Base-by-base conservation (phyloP, 2,113 vertebrate genomes). In the Alaudala cheleensis region DNA sequence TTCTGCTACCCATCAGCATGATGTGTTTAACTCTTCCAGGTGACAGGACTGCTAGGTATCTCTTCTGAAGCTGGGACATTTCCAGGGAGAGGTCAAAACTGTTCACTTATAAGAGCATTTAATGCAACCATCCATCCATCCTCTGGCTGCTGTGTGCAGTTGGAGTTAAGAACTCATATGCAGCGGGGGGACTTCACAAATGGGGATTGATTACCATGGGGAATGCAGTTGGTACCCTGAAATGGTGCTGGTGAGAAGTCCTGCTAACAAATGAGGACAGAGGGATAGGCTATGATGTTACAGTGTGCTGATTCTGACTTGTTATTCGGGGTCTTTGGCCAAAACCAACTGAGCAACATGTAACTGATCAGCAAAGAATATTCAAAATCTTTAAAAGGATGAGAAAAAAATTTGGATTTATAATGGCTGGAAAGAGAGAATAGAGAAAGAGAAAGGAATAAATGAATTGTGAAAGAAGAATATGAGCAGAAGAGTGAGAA, bases 21-120 rank as follows among this genome's bases (percentile, higher is more conserved):
- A n/a, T 49, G 6, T 31, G 6, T 53, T 92, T 72, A 62, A 39
- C 6, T 2, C n/a, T 88, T 54, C 34, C n/a, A 53, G 44, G 20
- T 57, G 70, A n/a, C 39, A 33, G 25, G 47, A 6, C 21, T 85
- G 40, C 54, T 51, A 76, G 10, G 33, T 64, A 10, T 19, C 21
- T 34, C 23, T 51, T 77, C 23, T 76, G 81, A 67, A 80, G 44
- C 25, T 34, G 18, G 29, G 57, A n/a, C 29, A 21, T 58, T 60
- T 92, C 49, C 18, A 42, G 10, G 14, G 33, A 64, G 66, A 72
- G 18, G 10, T 8, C 1, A 6, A 76, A 91, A 31, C 57, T n/a
- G 2, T 25, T 76, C 5, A 2, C 7, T 67, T 2, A 1, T 20
- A 23, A n/a, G 11, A 49, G 7, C 0, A 0, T 71, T 64, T 60